Evolutionary conservation across 2,888 invertebrate genomes (phyloP).

Genomic region (Epiblema foenella): DNA sequence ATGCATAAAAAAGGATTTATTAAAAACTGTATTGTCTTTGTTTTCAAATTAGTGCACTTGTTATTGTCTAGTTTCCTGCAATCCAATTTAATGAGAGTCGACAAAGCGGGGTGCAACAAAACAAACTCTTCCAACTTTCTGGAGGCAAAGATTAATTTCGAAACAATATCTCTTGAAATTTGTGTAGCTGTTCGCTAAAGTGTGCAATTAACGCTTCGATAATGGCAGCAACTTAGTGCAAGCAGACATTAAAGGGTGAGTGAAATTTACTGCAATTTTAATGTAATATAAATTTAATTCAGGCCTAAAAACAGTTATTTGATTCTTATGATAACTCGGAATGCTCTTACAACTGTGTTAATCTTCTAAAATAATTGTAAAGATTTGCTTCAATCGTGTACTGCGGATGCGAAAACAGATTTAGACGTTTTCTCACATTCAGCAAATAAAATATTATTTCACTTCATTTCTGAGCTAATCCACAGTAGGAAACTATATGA

Average conservation of each 20-base stretch:
- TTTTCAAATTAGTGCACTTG: background rate
- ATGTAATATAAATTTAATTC: background rate
- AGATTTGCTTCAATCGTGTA: no score
- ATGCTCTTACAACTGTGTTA: no score
- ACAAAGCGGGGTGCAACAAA: constrained; percentile 1
- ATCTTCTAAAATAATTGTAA: no score
- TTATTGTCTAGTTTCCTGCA: constrained; percentile 15
- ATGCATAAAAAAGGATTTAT: background rate
- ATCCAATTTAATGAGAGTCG: background rate
- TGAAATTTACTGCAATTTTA: background rate
- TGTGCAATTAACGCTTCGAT: constrained; percentile 13
- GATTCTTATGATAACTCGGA: no score
- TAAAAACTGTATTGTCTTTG: background rate
- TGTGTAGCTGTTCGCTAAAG: constrained; percentile 9
- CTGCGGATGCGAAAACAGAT: no score
- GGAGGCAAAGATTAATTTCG: constrained; percentile 2
- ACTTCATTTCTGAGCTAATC: no score
- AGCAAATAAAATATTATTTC: no score
- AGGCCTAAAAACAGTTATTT: no score
- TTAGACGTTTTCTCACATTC: no score
- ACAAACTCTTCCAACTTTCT: background rate
- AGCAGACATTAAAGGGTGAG: background rate
- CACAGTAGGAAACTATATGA: no score
- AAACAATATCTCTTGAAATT: constrained; percentile 16
- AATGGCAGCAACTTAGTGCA: constrained; percentile 10